Evolutionary conservation across 2,113 vertebrate species (phyloP).

Genomic region (Pteruthius melanotis): DNA sequence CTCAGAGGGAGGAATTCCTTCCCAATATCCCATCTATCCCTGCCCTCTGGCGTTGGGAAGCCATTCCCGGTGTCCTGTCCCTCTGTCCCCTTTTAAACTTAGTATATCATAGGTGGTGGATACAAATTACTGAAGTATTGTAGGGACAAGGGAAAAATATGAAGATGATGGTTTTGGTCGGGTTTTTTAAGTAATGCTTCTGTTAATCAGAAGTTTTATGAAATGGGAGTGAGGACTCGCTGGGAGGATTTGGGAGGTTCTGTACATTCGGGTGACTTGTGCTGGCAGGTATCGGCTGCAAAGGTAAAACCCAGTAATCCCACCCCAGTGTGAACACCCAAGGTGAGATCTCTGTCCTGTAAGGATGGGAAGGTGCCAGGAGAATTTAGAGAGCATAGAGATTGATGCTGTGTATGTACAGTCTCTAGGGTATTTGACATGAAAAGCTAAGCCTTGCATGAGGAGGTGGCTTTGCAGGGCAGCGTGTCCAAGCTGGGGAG

Average conservation of each 20-base stretch:
- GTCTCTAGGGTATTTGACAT: too few species aligned
- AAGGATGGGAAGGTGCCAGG: background rate
- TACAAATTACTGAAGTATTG: background rate
- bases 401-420: rapidly evolving
- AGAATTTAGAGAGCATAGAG: rapidly evolving
- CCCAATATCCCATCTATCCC: background rate
- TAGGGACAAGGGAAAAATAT: rapidly evolving
- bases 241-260: background rate
- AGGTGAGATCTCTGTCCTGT: background rate
- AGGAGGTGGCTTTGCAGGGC: background rate
- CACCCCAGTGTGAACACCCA: rapidly evolving
- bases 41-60: background rate
- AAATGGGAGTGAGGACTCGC: background rate
- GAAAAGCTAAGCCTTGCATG: rapidly evolving
- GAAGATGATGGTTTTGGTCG: background rate
- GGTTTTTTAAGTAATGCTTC: background rate
- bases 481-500: background rate
- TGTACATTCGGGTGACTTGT: background rate
- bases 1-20: rapidly evolving
- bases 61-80: background rate
- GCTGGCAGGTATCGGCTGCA: background rate
- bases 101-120: rapidly evolving
- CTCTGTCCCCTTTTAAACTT: background rate
- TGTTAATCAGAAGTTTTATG: background rate
- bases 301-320: rapidly evolving